Conservation (phyloP, 2,797 vertebrate species). For the Gobionotothen gibberifrons region DNA sequence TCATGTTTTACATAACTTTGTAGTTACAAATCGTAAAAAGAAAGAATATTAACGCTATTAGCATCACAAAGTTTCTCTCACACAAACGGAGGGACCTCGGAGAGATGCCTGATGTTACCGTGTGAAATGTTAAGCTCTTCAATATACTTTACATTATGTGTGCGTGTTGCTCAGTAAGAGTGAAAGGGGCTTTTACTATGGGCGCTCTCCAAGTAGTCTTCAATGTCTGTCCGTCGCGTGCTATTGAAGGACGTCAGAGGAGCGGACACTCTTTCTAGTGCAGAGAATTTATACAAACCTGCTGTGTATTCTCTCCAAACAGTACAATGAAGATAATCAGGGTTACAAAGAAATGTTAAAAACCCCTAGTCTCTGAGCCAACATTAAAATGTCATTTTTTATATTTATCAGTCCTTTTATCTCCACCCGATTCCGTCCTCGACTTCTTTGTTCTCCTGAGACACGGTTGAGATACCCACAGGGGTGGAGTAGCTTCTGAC, state of each 20-base stretch:
- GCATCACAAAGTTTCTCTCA: conserved; percentile 73
- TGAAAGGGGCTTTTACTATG: conserved; percentile 47
- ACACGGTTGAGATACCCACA: conserved; percentile 58
- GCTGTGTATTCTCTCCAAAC: conserved; percentile 78
- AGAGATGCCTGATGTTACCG: conserved; percentile 72
- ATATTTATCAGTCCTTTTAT: conserved; percentile 42
- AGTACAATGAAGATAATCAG: conserved; percentile 69
- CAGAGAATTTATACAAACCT: conserved; percentile 78
- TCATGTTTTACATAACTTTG: conserved; percentile 81
- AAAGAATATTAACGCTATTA: conserved; percentile 82
- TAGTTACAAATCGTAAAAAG: conserved; percentile 84
- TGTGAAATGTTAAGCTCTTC: conserved; percentile 78
- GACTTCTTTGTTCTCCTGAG: conserved; percentile 69
- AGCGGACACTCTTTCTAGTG: conserved; percentile 51
- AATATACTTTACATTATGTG: conserved; percentile 55
- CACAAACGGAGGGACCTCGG: conserved; percentile 67
- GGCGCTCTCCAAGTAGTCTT: conserved; percentile 54
- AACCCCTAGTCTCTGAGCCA: conserved; percentile 49
- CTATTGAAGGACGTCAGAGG: conserved; percentile 59
- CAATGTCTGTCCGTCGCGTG: conserved; percentile 60
- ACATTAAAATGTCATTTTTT: conserved; percentile 40
- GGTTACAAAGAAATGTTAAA: conserved; percentile 65
- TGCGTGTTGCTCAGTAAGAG: conserved; percentile 59
- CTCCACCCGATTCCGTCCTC: conserved; percentile 32
- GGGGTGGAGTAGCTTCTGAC: conserved; percentile 43